Base-by-base conservation (phyloP, 2,888 invertebrate species). In the Allophyes oxyacanthae region DNA sequence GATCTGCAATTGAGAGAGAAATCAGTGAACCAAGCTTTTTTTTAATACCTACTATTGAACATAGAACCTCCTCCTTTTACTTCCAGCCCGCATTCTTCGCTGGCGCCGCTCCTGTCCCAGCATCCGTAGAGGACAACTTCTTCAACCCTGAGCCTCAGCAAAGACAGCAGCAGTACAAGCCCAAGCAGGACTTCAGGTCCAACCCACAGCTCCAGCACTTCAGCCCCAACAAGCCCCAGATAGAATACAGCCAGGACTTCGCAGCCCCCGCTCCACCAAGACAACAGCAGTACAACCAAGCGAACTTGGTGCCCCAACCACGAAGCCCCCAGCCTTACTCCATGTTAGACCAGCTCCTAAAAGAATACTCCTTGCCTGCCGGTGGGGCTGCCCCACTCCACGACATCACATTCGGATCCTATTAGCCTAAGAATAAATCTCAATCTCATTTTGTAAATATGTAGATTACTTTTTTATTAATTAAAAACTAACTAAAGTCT, bases 351-450 rank as follows among this genome's bases (percentile, higher is more conserved):
- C 97, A 97, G 82, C 95, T 98, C 46, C 96, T 97, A 45, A 96
- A 96, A 82, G 97, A 98, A 77, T 98, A 97, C 81, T 96, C 97
- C 9, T 87, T 98, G 43, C 98, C 97, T 0, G 94, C 95, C 69
- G 95, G 94, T 6, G 95, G 95, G 25, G 94, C 95, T 7, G 94
- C 96, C 0, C 95, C 97, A 0, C 92, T 97, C 33, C 97, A 97
- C 81, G 97, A 98, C 81, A 97, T 98, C 86, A 96, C 97, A 59
- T 98, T 98, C 83, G 97, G 97, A 79, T 96, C 96, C 85, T 97
- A 96, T 87, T 97, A 95, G 86, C 53, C 65, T 86, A 83, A 81
- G 71, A 71, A 74, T 68, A 77, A 72, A 73, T 70, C 62, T 70
- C 60, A 72, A 60, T 81, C 65, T 79, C 75, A 72, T 79, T 79